These are phyloP conservation scores for Andricus grossulariae DNA, from an alignment of 1,140 invertebrate genomes.

Conservation along the genomic window DNA sequence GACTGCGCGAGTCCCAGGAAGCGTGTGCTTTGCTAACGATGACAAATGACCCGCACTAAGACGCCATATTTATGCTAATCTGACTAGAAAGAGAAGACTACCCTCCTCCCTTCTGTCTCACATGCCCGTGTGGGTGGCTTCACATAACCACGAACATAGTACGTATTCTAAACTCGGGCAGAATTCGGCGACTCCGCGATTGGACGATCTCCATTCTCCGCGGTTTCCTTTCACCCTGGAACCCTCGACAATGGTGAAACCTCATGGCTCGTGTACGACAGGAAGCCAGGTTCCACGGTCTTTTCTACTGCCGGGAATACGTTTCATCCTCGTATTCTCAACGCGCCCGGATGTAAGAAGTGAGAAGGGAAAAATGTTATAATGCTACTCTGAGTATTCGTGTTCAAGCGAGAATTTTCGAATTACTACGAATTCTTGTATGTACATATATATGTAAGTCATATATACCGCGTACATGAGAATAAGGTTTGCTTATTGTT, in stretches of 20 bases:
- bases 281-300: slow-evolving; percentile 55
- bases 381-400: no score
- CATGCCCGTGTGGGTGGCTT: slow-evolving; percentile 49
- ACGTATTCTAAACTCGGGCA: slow-evolving; percentile 49
- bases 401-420: no score
- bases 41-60: slow-evolving; percentile 74
- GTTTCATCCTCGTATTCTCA: slow-evolving; percentile 44
- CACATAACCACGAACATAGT: slow-evolving; percentile 47
- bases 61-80: slow-evolving; percentile 77
- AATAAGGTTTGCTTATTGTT: no score
- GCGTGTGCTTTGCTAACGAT: slow-evolving; percentile 77
- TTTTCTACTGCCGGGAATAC: slow-evolving; percentile 52
- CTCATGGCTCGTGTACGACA: slow-evolving; percentile 53
- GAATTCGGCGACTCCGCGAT: slow-evolving; percentile 55
- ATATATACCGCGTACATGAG: no score
- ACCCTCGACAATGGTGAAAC: slow-evolving; percentile 52
- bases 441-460: no score
- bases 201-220: slow-evolving; percentile 52
- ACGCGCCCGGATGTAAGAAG: no score
- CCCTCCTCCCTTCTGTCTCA: slow-evolving; percentile 38
- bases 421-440: no score
- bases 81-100: slow-evolving; percentile 55
- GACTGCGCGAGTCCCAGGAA: slow-evolving; percentile 73
- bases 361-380: no score
- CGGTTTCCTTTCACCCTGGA: slow-evolving; percentile 49